Base-by-base conservation (phyloP, 1,140 invertebrate genomes). In the Nasonia longicornis region DNA sequence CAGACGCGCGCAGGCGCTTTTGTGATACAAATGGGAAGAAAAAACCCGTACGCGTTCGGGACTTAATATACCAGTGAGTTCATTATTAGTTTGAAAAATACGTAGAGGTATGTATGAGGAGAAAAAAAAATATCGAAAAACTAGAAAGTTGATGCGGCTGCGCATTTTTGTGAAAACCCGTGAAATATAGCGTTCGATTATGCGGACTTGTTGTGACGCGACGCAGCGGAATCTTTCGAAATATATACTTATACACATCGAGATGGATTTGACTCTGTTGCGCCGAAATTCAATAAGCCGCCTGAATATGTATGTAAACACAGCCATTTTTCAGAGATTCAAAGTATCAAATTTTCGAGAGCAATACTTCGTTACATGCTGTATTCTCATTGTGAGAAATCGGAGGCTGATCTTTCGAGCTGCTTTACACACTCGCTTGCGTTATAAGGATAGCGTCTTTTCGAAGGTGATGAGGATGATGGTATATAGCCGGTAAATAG, bases 381-480 rank as follows among this genome's bases (percentile, higher is more conserved):
- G 26, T 26, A 26, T 26, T 69, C 22, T 77, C 70, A 70, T 70
- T 52, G 42, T 70, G 35, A 67, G 22, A 69, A 77, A 69, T 77
- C 35, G 12, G 22, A 70, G 42, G 42, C 38, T 70, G 29, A n/a
- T 7, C 42, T 64, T 79, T 79, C 69, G 31, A 79, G 45, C 22
- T 26, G 38, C 63, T 71, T 72, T 72, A 22, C 29, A 63, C 58
- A 42, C 67, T 73, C 66, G 1, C 7, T 74, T 80, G 38, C 31
- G 31, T 42, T 42, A 42, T 42, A 73, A 73, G 35, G 35, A 80
- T 66, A 80, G n/a, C 71, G n/a, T 80, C 58, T 80, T 73, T 80
- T 71, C 48, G 66, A 79, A 72, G 48, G 69, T 42, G 63, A 72
- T 12, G 42, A 79, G 63, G 42, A 14, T 38, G 42, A 22, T 58